Evolutionary conservation across 2,113 vertebrate species (phyloP).

Genomic region (Fregetta grallaria): DNA sequence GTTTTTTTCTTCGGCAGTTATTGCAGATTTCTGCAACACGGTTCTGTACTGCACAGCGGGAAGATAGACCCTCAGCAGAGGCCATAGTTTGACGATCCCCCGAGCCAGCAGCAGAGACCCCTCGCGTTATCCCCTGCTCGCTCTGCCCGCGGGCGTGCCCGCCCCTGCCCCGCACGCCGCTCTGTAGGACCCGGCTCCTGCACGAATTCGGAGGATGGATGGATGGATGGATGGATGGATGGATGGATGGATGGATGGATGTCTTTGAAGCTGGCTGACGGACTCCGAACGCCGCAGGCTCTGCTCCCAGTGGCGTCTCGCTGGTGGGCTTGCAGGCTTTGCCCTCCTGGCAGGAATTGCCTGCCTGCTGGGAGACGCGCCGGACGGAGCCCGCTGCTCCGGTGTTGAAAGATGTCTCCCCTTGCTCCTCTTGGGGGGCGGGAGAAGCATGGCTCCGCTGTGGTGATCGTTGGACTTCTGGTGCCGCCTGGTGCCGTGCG

Average conservation of each 20-base stretch:
- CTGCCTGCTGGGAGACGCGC: neutral
- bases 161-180: neutral
- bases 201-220: accelerated
- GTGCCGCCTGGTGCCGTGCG: neutral
- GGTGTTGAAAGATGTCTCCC: neutral
- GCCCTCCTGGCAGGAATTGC: neutral
- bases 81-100: accelerated
- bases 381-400: accelerated
- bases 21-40: neutral
- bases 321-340: neutral
- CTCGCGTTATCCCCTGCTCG: accelerated
- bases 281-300: too few species aligned
- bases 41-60: accelerated
- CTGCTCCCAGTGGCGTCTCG: too few species aligned
- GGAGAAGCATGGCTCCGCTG: neutral
- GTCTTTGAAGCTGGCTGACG: neutral
- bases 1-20: accelerated
- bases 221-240: too few species aligned
- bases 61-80: neutral
- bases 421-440: neutral
- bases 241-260: too few species aligned
- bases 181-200: neutral
- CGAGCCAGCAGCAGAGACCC: neutral
- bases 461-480: neutral
- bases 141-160: neutral